phyloP scores from a whole-genome alignment of 1,140 invertebrate genomes.

The Nylanderia fulva region DNA sequence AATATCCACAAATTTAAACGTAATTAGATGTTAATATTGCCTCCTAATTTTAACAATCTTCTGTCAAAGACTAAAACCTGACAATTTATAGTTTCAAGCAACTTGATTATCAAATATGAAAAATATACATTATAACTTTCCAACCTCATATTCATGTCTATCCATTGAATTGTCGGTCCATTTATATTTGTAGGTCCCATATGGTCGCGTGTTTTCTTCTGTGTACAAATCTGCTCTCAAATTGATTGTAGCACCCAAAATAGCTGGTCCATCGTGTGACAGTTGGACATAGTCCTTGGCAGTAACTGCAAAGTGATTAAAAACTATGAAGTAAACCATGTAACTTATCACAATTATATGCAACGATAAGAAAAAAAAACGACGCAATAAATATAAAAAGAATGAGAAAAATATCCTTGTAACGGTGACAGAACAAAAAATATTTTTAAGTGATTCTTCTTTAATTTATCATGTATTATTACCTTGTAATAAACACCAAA shows the following conservation, averaged over 20 bases:
- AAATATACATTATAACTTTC: constrained; percentile 38
- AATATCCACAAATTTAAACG: neutral
- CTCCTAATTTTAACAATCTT: constrained; percentile 1
- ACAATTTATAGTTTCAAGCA: neutral
- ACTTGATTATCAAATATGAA: neutral
- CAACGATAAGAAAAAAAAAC: neutral
- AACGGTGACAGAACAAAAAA: constrained; percentile 8
- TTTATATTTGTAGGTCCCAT: constrained; percentile 82
- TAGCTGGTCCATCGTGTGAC: constrained; percentile 87
- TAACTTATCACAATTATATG: neutral
- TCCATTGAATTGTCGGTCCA: constrained; percentile 87
- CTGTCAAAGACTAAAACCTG: neutral
- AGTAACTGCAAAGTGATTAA: constrained; percentile 73
- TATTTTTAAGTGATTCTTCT: neutral
- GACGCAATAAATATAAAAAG: neutral
- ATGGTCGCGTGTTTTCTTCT: constrained; percentile 79
- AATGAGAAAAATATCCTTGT: neutral
- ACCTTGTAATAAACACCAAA: constrained; percentile 64
- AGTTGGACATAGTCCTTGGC: constrained; percentile 80
- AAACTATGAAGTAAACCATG: neutral
- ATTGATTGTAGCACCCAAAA: constrained; percentile 88
- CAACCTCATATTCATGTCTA: constrained; percentile 86
- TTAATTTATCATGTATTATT: neutral
- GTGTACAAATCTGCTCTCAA: constrained; percentile 88
- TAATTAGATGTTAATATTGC: neutral